phyloP scores from a whole-genome alignment of 2,888 invertebrate species.

The Hydroisotoma schaefferi region DNA sequence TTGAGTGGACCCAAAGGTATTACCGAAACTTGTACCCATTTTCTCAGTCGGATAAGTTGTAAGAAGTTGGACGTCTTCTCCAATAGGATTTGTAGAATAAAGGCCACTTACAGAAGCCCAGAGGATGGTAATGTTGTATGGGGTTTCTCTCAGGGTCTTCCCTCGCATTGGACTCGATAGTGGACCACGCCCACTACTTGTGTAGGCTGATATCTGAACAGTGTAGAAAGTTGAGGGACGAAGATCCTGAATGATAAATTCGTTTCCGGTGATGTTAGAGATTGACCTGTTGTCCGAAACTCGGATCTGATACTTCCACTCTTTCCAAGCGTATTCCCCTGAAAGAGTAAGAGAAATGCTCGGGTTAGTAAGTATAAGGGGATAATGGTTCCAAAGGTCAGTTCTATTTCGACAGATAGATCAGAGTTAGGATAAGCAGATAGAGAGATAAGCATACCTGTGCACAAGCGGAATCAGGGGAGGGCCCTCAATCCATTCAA shows the following conservation, averaged over 20 bases:
- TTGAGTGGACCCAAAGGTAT: background rate
- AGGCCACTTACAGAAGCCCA: slow-evolving; percentile 76
- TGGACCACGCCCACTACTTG: slow-evolving; percentile 70
- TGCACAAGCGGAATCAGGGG: slow-evolving; percentile 46
- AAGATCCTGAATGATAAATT: slow-evolving; percentile 45
- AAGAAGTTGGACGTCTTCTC: slow-evolving; percentile 68
- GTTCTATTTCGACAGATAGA: background rate
- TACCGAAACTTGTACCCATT: background rate
- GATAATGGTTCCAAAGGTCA: background rate
- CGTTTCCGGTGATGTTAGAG: slow-evolving; percentile 34
- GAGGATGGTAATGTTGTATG: slow-evolving; percentile 50
- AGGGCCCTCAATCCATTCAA: slow-evolving; percentile 9
- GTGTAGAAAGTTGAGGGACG: slow-evolving; percentile 59
- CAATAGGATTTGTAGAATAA: slow-evolving; percentile 75
- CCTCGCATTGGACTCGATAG: slow-evolving; percentile 74
- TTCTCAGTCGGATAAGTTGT: slow-evolving; percentile 53
- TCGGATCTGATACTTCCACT: slow-evolving; percentile 73
- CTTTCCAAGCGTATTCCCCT: slow-evolving; percentile 65
- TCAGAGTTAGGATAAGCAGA: slow-evolving; percentile 34
- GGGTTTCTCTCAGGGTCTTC: slow-evolving; percentile 55
- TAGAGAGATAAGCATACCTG: slow-evolving; percentile 48
- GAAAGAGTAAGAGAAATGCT: slow-evolving; percentile 22
- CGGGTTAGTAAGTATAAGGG: background rate
- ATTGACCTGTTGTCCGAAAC: slow-evolving; percentile 39
- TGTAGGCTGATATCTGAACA: slow-evolving; percentile 73